Evolutionary conservation across 2,113 vertebrate species (phyloP).

Genomic region (Xenopus laevis): DNA sequence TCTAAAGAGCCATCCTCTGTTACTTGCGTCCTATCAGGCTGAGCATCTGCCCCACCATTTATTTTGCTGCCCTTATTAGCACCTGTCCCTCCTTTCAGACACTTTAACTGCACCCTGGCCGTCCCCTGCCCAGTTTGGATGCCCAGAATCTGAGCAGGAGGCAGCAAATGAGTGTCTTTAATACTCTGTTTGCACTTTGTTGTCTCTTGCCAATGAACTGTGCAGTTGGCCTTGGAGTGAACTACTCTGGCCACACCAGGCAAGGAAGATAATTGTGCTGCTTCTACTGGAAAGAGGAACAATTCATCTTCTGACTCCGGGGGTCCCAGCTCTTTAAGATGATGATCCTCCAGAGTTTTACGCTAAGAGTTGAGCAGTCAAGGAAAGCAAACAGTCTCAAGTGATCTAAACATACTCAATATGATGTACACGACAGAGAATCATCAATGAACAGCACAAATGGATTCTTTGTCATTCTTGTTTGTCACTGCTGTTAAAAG

Average conservation of each 20-base stretch:
- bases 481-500: too few species aligned
- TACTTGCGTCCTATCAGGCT: slow-evolving; percentile 51
- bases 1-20: slow-evolving; percentile 61
- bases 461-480: too few species aligned
- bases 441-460: too few species aligned
- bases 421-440: too few species aligned
- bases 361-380: slow-evolving; percentile 71
- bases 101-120: slow-evolving; percentile 65
- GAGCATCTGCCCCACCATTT: slow-evolving; percentile 47
- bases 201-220: slow-evolving; percentile 94
- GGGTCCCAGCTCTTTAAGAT: slow-evolving; percentile 53
- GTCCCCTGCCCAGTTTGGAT: slow-evolving; percentile 79
- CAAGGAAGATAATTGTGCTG: slow-evolving; percentile 76
- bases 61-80: slow-evolving; percentile 53
- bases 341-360: slow-evolving; percentile 79
- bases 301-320: slow-evolving; percentile 68
- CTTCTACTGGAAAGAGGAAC: slow-evolving; percentile 87
- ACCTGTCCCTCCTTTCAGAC: slow-evolving; percentile 52
- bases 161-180: slow-evolving; percentile 74
- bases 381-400: slow-evolving; percentile 49
- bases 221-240: slow-evolving; percentile 96
- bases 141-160: slow-evolving; percentile 88
- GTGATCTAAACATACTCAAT: neutral
- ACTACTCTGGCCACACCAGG: slow-evolving; percentile 93
- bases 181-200: slow-evolving; percentile 80